Evolutionary conservation across 23 tunicate genomes (phyloP).

Genomic region (Phallusia fumigata): DNA sequence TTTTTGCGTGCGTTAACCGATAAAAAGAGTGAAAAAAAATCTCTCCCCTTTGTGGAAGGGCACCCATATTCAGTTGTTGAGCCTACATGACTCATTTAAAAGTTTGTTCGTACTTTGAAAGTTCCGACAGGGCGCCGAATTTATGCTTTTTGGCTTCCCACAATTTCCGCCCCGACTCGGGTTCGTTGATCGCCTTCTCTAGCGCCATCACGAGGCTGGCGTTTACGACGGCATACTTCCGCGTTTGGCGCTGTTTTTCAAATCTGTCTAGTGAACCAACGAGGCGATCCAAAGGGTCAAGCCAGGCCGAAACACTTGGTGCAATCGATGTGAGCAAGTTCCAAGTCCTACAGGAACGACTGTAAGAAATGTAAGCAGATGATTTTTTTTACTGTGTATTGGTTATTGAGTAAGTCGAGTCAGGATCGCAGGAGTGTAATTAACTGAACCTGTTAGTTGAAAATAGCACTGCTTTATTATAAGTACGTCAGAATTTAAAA

Average conservation of each 20-base stretch:
- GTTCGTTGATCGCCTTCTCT: constrained; percentile 4
- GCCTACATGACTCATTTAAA: no score
- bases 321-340: constrained; percentile 63
- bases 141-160: constrained; percentile 30
- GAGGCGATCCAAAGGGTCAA: constrained; percentile 68
- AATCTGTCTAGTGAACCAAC: constrained; percentile 17
- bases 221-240: constrained; percentile 25
- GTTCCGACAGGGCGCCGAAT: constrained; percentile 38
- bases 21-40: no score
- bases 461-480: no score
- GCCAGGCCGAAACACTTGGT: constrained; percentile 69
- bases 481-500: no score
- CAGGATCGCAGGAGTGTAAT: no score
- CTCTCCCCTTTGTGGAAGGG: no score
- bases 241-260: background rate
- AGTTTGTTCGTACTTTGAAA: constrained; percentile 43
- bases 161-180: constrained; percentile 16
- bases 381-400: no score
- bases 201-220: constrained; percentile 38
- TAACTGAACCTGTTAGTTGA: no score
- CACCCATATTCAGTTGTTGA: no score
- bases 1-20: no score
- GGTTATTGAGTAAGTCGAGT: no score
- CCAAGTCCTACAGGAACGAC: constrained; percentile 57
- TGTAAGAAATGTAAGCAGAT: constrained; percentile 15